phyloP scores from a whole-genome alignment of 2,888 invertebrate species.

The Eubasilissa splendida region DNA sequence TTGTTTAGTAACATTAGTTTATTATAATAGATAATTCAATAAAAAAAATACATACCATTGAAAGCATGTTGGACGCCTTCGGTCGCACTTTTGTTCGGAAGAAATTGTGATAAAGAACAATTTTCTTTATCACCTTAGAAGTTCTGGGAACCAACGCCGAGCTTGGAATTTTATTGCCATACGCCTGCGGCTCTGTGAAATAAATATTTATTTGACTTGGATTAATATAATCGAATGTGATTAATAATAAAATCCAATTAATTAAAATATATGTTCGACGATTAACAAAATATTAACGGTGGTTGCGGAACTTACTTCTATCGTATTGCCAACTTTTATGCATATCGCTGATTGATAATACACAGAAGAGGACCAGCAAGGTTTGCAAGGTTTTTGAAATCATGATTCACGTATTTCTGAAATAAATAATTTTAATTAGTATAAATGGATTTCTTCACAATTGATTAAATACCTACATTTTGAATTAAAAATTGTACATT shows the following conservation, averaged over 20 bases:
- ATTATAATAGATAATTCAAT: neutral
- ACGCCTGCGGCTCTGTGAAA: conserved; percentile 72
- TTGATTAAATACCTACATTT: too few relatives aligned
- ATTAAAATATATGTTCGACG: neutral
- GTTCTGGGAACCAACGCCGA: conserved; percentile 73
- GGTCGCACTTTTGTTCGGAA: conserved; percentile 84
- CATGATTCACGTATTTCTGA: neutral
- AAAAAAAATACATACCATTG: conserved; percentile 76
- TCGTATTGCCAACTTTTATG: conserved; percentile 55
- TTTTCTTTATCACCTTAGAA: conserved; percentile 78
- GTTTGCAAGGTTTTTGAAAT: conserved; percentile 3
- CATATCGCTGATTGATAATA: conserved; percentile 27
- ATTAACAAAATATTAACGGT: neutral
- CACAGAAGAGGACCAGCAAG: conserved; percentile 25
- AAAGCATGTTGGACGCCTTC: conserved; percentile 84
- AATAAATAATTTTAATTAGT: too few relatives aligned
- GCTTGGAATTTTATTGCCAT: conserved; percentile 73
- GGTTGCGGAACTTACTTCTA: conserved; percentile 49
- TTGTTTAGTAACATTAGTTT: too few relatives aligned
- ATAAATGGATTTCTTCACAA: too few relatives aligned
- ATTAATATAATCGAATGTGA: neutral
- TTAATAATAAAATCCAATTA: neutral
- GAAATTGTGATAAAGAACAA: conserved; percentile 83
- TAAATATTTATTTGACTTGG: neutral
- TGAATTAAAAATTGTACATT: too few relatives aligned